Evolutionary conservation across 1,140 invertebrate genomes (phyloP).

Genomic region (Steinernema khuongi): DNA sequence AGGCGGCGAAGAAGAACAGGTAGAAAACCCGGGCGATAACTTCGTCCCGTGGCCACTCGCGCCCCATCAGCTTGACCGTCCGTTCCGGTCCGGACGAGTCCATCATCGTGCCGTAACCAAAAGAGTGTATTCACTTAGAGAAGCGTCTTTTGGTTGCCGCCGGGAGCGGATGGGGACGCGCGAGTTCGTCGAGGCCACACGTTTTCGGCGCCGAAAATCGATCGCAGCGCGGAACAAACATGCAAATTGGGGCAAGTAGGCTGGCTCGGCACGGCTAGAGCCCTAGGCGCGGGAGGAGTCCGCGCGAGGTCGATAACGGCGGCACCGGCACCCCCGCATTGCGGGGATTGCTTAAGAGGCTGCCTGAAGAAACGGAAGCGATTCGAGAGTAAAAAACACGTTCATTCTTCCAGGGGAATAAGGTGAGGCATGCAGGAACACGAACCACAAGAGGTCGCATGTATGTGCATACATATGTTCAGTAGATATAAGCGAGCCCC

Average conservation of each 20-base stretch:
- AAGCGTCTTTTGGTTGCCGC: neutral
- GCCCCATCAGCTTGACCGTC: constrained; percentile 46
- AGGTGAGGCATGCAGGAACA: no score
- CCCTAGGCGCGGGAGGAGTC: neutral
- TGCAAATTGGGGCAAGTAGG: constrained; percentile 2
- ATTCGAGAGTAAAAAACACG: no score
- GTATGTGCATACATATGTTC: no score
- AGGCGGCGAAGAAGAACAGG: constrained; percentile 98
- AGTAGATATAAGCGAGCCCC: no score
- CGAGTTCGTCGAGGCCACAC: neutral
- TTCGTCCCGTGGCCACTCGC: constrained; percentile 65
- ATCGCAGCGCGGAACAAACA: constrained; percentile 9
- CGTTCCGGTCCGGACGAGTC: constrained; percentile 21
- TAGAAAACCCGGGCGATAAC: constrained; percentile 92
- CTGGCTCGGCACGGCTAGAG: neutral
- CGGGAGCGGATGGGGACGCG: neutral
- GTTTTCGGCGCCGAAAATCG: constrained; percentile 9
- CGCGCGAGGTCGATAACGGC: neutral
- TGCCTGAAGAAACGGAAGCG: no score
- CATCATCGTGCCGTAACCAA: neutral
- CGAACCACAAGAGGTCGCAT: no score
- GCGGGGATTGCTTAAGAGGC: no score
- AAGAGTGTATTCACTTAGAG: constrained; percentile 11
- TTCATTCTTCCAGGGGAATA: no score
- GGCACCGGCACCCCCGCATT: neutral